Conservation (phyloP, 2,888 invertebrate species). For the Ischnura elegans region DNA sequence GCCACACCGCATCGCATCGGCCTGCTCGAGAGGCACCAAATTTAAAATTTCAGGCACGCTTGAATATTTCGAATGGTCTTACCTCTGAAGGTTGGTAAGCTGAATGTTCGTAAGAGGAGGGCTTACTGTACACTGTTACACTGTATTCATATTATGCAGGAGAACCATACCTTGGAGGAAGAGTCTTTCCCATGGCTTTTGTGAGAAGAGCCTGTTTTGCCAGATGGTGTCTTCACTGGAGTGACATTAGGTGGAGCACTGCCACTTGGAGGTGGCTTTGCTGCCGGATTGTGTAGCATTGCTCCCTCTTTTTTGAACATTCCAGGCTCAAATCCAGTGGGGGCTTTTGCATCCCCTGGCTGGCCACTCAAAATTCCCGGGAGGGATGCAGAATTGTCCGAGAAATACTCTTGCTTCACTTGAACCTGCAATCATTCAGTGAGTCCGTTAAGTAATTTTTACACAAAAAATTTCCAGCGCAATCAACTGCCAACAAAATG, state of each 20-base stretch:
- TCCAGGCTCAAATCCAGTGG: conserved; percentile 90
- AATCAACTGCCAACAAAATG: no score
- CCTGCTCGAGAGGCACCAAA: no score
- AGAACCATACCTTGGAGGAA: conserved; percentile 42
- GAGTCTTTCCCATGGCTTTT: conserved; percentile 78
- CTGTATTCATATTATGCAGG: background rate
- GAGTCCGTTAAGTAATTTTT: background rate
- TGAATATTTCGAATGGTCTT: no score
- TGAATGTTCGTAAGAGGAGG: no score
- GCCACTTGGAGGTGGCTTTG: background rate
- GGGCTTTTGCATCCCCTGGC: conserved; percentile 79
- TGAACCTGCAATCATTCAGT: background rate
- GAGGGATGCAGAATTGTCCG: conserved; percentile 89
- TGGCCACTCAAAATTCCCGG: conserved; percentile 85
- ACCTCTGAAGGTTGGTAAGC: no score
- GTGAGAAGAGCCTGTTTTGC: conserved; percentile 80
- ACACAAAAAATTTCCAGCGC: no score
- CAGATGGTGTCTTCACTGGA: conserved; percentile 77
- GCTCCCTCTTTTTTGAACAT: conserved; percentile 85
- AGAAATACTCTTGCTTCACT: conserved; percentile 79
- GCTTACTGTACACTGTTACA: no score
- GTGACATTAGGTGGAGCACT: conserved; percentile 75
- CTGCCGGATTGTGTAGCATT: background rate
- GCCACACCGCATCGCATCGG: no score
- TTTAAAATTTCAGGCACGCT: no score